Conservation (phyloP, 2,797 vertebrate species). For the Leucoraja ocellata region DNA sequence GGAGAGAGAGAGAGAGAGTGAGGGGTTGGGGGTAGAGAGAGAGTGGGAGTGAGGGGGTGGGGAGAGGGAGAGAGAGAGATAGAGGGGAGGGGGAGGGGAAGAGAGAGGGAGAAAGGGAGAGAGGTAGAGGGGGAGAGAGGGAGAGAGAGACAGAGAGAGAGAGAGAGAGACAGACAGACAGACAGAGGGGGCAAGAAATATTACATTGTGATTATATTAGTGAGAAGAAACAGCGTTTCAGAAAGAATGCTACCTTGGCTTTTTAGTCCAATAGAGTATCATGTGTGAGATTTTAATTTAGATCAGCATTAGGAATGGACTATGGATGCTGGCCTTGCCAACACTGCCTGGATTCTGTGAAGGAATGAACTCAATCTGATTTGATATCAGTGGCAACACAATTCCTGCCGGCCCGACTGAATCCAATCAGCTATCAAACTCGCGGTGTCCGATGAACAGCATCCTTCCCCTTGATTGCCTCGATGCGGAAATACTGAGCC, state of each 20-base stretch:
- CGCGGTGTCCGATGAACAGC: conserved; percentile 31
- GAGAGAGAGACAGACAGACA: no score
- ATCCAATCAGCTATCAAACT: conserved; percentile 20
- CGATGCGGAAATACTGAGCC: conserved; percentile 27
- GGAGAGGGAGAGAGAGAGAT: no score
- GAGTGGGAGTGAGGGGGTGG: no score
- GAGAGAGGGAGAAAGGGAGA: no score
- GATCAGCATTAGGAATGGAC: not conserved
- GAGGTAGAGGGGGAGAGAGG: no score
- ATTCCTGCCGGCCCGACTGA: not conserved
- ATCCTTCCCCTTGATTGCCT: not conserved
- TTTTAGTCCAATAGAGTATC: not conserved
- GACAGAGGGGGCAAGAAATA: no score
- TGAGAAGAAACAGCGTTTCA: not conserved
- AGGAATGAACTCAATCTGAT: not conserved
- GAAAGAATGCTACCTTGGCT: not conserved
- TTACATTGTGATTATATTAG: not conserved
- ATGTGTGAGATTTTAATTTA: conserved; percentile 24
- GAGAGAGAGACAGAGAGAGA: no score
- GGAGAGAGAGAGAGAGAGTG: no score
- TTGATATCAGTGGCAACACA: not conserved
- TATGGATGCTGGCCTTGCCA: no score
- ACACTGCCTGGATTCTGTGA: no score
- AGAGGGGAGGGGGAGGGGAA: no score
- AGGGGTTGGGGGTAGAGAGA: no score